A percentile compares a stretch with the other conserved stretches of the same genome.
phyloP scores from a whole-genome alignment of 2,113 vertebrate genomes.

The Sylvia atricapilla region DNA sequence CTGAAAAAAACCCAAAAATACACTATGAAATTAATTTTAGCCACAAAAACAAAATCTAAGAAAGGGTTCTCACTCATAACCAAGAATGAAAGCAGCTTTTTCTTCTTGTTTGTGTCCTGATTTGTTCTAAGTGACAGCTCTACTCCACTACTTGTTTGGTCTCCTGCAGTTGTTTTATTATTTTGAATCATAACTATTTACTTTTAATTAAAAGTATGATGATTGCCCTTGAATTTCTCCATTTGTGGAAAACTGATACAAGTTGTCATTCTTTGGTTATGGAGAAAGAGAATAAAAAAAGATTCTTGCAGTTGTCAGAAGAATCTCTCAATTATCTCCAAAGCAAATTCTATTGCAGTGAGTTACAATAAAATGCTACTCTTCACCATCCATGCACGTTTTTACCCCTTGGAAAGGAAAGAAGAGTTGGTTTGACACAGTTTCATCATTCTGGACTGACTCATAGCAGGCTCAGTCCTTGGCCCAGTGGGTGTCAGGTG shows the following conservation, averaged over 20 bases:
- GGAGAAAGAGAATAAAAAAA: neutral
- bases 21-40: neutral
- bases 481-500: too few species aligned
- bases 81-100: neutral
- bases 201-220: neutral
- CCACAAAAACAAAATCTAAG: neutral
- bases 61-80: neutral
- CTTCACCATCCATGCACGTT: neutral
- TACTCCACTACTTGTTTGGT: neutral
- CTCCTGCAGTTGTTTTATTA: neutral
- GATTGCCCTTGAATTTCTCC: neutral
- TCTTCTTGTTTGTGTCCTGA: neutral
- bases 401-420: neutral
- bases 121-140: neutral
- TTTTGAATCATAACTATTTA: neutral
- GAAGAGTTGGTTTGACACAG: neutral
- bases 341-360: rapidly evolving
- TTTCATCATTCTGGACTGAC: neutral
- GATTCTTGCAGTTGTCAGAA: neutral
- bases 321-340: neutral
- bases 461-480: neutral
- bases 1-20: neutral
- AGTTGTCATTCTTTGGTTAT: neutral
- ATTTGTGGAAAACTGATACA: neutral
- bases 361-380: neutral